Base-by-base conservation (phyloP, 2,113 vertebrate genomes). In the Semicossyphus pulcher region DNA sequence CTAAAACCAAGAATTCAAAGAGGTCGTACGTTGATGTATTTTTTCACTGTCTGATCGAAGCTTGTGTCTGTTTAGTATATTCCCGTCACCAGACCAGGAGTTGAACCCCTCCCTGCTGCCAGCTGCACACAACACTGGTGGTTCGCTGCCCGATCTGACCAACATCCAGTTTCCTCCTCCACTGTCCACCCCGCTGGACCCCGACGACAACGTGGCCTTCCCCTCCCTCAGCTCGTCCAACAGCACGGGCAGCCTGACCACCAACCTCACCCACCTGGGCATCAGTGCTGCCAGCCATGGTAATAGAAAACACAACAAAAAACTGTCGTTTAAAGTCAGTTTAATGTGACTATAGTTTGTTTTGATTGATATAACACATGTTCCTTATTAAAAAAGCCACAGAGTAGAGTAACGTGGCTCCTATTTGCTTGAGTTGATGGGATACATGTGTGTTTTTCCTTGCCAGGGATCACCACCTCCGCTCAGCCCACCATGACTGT, bases 161-260 rank as follows among this genome's bases (percentile, higher is more conserved):
- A 99, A 95, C 94, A 98, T 99, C 90, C 98, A 99, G 90, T 99
- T 99, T 91, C 98, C 98, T 0, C 97, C 98, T 7, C 98, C 98
- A 0, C 94, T 99, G 15, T 96, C 97, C 11, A 99, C 97, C 1
- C 98, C 98, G 0, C 88, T 99, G 81, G 98, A 99, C 70, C 97
- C 97, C 0, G 98, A 99, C 73, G 97, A 99, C 70, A 90, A 94
- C 5, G 86, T 94, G 60, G 77, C 95, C 0, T 98, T 99, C 89
- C 96, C 97, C 0, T 84, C 94, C 12, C 93, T 98, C 56, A 95
- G 94, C 84, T 90, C 94, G 52, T 95, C 97, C 88, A 95, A 92
- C 84, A 98, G 96, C 81, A 95, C 97, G 0, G 95, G 96, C 10
- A 98, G 95, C 78, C 95, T 97, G 1, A 94, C 96, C 42, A 94